phyloP scores from a whole-genome alignment of 1,140 invertebrate species.

The Drosophila trapezifrons region DNA sequence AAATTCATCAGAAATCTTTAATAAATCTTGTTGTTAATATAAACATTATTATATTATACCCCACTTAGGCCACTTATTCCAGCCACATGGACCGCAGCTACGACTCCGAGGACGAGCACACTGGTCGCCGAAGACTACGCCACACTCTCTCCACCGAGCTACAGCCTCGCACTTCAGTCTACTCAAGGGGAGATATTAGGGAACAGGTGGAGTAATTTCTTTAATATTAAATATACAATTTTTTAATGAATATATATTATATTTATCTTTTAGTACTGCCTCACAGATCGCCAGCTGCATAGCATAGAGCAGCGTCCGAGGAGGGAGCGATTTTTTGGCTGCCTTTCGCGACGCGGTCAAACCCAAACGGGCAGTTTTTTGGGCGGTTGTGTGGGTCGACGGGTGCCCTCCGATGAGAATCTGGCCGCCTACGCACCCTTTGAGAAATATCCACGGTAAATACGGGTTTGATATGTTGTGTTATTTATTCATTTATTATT shows the following conservation, averaged over 20 bases:
- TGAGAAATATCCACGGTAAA: constrained; percentile 88
- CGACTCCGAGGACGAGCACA: constrained; percentile 89
- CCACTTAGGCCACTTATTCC: constrained; percentile 87
- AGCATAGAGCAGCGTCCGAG: constrained; percentile 91
- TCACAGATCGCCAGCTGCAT: constrained; percentile 94
- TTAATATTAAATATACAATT: background rate
- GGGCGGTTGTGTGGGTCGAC: constrained; percentile 92
- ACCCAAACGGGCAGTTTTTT: constrained; percentile 86
- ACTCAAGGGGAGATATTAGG: constrained; percentile 94
- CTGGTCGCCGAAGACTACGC: constrained; percentile 86
- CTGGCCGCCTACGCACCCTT: constrained; percentile 90
- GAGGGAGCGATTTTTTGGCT: constrained; percentile 91
- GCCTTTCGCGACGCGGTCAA: constrained; percentile 87
- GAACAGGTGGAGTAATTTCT: constrained; percentile 84
- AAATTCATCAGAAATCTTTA: background rate
- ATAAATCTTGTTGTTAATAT: no score
- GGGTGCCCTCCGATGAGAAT: constrained; percentile 93
- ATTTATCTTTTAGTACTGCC: constrained; percentile 90
- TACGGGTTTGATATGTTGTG: no score
- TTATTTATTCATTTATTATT: no score
- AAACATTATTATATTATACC: no score
- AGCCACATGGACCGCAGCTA: constrained; percentile 88
- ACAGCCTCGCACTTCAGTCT: constrained; percentile 88
- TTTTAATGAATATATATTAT: background rate
- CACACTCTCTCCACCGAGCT: constrained; percentile 85